Base-by-base conservation (phyloP, 23 tunicate genomes). In the Diplosoma virens region DNA sequence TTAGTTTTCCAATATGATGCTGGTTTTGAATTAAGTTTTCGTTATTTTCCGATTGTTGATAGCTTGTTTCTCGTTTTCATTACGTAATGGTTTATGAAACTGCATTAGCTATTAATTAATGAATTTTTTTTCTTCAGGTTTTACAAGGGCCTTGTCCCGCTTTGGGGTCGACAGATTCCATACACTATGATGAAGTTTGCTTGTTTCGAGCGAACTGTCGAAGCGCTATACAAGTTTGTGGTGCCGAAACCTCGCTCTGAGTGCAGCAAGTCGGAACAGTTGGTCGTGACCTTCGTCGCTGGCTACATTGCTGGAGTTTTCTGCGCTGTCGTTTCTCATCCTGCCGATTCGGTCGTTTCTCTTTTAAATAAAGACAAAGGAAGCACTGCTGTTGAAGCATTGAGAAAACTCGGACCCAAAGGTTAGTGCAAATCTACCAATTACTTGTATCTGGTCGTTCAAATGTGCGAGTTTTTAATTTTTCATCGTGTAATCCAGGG, bases 121-220 rank as follows among this genome's bases (percentile, higher is more conserved):
- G n/a, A n/a, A n/a, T n/a, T n/a, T n/a, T n/a, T n/a, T n/a, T n/a
- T n/a, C n/a, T 84, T 16, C 28, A 89, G 91, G 6, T 95, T 95
- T 50, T 89, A 84, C 93, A 84, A 85, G 70, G 99, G 99, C 14
- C 37, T 95, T 22, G 87, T 75, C 20, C 99, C 99, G 0, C 65
- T 95, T 35, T 95, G 99, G 99, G 26, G 76, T 48, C 66, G 99
- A 32, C 99, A 95, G 54, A 95, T 95, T 67, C 99, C 99, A 2
- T 95, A 94, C 91, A 94, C 99, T 21, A 94, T 94, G 99, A 94
- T 94, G 99, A 94, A 94, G 61, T 94, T 94, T 77, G 92, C 99
- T n/a, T 95, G 99, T 79, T 95, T 95, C 52, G 99, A 95, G 56
- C 76, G 95, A 47, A 95, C 99, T 0, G 99, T 95, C 14, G 99